phyloP scores from a whole-genome alignment of 2,113 vertebrate species.

The Austrofundulus limnaeus region DNA sequence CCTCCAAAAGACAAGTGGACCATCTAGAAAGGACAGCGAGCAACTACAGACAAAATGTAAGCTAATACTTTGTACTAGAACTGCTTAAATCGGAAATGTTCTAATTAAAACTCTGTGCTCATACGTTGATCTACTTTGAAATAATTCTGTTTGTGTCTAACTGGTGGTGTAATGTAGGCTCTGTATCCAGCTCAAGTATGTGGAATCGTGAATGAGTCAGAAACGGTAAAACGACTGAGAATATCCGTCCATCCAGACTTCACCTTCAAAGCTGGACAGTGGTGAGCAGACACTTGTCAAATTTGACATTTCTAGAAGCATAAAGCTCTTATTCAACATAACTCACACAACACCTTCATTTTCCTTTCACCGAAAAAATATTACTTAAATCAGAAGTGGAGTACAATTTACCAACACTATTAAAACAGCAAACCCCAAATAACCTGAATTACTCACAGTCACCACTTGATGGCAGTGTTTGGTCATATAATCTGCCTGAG shows the following conservation, averaged over 20 bases:
- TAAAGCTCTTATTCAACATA: too few species aligned
- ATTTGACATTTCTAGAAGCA: not conserved
- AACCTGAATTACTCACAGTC: conserved; percentile 17
- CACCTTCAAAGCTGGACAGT: conserved; percentile 92
- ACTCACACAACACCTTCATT: too few species aligned
- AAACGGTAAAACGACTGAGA: conserved; percentile 84
- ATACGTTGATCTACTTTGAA: not conserved
- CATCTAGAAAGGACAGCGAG: conserved; percentile 90
- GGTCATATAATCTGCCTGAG: not conserved
- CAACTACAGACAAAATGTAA: conserved; percentile 87
- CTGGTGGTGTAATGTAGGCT: conserved; percentile 64
- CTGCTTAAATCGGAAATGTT: not conserved
- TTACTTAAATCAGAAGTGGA: too few species aligned
- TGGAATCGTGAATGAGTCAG: conserved; percentile 81
- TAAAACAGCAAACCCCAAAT: too few species aligned
- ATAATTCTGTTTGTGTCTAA: not conserved
- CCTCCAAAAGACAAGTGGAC: conserved; percentile 84
- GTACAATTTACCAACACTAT: too few species aligned
- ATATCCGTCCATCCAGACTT: conserved; percentile 85
- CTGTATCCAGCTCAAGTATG: conserved; percentile 86
- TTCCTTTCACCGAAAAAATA: too few species aligned
- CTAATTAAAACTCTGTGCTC: not conserved
- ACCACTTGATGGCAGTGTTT: conserved; percentile 47
- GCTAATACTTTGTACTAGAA: conserved; percentile 39
- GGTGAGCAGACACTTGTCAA: conserved; percentile 76